Evolutionary conservation across 2,888 invertebrate genomes (phyloP), one percentile per base, ranked within the genome.

Genomic region (Leptarthrus brevirostris): DNA sequence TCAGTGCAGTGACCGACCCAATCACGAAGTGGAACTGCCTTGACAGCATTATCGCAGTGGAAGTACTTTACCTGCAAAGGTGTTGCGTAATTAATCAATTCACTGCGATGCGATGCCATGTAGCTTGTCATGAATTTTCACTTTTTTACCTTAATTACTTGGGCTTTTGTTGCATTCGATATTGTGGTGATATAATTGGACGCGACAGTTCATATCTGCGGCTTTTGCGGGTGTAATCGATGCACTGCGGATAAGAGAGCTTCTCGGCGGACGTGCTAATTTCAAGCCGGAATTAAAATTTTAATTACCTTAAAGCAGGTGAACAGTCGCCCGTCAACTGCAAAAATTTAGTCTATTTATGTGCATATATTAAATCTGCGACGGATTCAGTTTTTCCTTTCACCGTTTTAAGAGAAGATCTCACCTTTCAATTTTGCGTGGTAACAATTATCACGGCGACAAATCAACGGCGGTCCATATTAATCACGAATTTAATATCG

Each of bases 1-100:
- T 64, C 64, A 64, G 73, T 73, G 64, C 73, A 73, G 26, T 72
- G 72, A 72, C 72, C 72, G 58, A 16, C 58, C 26, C 47, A 47
- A 58, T 72, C 56, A 56, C 56, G 14, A 49, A 26, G 56, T 72
- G 72, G 54, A 72, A 72, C 56, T 72, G 56, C 72, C 72, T 72
- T 72, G 72, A 72, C 69, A 52, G 69, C 69, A 69, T 69, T 69
- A 69, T 52, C 36, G 34, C 47, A 18, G 20, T 69, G 69, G 52
- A 34, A 52, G 69, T 52, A 52, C 30, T 26, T 47, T 52, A 30
- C 52, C 52, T 69, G 52, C 26, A 49, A 16, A 52, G 52, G 69
- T 69, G 69, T 69, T 66, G 52, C 36, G 69, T 69, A 69, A 69
- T 69, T 69, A 69, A 69, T 69, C 69, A 69, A 34, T 52, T 52